Conservation (phyloP, 1,140 invertebrate genomes). For the Zaprionus ornatus region DNA sequence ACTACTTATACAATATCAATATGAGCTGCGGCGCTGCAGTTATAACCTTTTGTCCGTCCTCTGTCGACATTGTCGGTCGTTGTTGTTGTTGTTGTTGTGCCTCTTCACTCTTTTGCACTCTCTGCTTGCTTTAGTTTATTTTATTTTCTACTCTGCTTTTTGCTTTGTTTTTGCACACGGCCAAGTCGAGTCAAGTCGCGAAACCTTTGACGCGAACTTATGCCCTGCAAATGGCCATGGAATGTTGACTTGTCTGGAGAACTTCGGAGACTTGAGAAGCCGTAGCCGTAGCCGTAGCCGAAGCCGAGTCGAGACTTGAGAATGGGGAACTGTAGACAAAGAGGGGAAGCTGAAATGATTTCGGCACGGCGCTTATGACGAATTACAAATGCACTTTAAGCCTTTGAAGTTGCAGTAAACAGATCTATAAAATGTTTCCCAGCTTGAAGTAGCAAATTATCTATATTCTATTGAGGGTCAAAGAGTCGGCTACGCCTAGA, state of each 20-base stretch:
- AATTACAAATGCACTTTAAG: slow-evolving; percentile 33
- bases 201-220: slow-evolving; percentile 82
- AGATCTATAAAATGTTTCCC: not conserved
- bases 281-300: not conserved
- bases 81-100: slow-evolving; percentile 56
- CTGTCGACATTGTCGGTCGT: slow-evolving; percentile 46
- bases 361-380: not conserved
- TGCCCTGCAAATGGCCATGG: slow-evolving; percentile 80
- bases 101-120: slow-evolving; percentile 63
- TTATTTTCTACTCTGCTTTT: slow-evolving; percentile 15
- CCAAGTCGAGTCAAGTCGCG: slow-evolving; percentile 38
- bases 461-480: too few relatives aligned
- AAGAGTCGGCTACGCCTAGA: too few relatives aligned
- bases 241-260: slow-evolving; percentile 71
- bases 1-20: slow-evolving; percentile 64
- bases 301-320: slow-evolving; percentile 3
- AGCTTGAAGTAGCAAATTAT: not conserved
- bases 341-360: not conserved
- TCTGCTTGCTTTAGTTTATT: slow-evolving; percentile 28
- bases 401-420: not conserved
- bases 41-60: slow-evolving; percentile 57
- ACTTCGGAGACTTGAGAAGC: slow-evolving; percentile 60
- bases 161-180: slow-evolving; percentile 1
- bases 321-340: slow-evolving; percentile 11
- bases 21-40: slow-evolving; percentile 61